A percentile compares a stretch with the other conserved stretches of the same genome.
Conservation (phyloP, 2,888 invertebrate genomes). For the Nomada goodeniana region DNA sequence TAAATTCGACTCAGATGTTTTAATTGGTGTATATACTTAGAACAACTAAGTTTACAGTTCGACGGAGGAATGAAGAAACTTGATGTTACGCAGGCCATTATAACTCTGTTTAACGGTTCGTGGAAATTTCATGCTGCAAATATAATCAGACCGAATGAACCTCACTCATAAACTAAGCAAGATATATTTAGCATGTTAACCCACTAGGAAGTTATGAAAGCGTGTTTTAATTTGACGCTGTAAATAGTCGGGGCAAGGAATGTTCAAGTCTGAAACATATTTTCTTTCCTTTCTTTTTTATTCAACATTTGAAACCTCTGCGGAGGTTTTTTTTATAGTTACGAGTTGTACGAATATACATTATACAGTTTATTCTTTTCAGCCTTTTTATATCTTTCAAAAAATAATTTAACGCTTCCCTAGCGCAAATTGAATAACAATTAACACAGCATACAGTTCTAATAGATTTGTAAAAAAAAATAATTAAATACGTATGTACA, state of each 20-base stretch:
- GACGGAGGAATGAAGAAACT: not conserved
- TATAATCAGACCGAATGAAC: conserved; percentile 51
- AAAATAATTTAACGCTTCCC: too few relatives aligned
- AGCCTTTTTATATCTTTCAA: too few relatives aligned
- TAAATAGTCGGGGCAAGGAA: not conserved
- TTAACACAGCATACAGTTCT: too few relatives aligned
- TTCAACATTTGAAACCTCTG: too few relatives aligned
- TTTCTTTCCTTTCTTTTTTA: too few relatives aligned
- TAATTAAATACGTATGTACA: too few relatives aligned
- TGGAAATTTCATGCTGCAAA: conserved; percentile 42
- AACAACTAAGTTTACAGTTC: not conserved
- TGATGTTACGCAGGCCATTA: not conserved
- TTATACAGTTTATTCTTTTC: too few relatives aligned
- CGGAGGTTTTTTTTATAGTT: too few relatives aligned
- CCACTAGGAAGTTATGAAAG: conserved; percentile 17
- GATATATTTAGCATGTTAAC: conserved; percentile 45
- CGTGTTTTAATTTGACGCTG: conserved; percentile 10
- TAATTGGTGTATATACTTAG: not conserved
- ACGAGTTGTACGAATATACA: too few relatives aligned
- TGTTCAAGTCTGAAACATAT: not conserved
- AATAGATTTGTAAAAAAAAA: too few relatives aligned
- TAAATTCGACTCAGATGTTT: not conserved
- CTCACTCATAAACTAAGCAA: conserved; percentile 52
- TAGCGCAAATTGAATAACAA: too few relatives aligned
- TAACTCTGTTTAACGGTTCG: conserved; percentile 29